These are phyloP conservation scores for Kryptolebias ocellatus DNA, from an alignment of 2,797 vertebrate genomes.

Conservation along the genomic window DNA sequence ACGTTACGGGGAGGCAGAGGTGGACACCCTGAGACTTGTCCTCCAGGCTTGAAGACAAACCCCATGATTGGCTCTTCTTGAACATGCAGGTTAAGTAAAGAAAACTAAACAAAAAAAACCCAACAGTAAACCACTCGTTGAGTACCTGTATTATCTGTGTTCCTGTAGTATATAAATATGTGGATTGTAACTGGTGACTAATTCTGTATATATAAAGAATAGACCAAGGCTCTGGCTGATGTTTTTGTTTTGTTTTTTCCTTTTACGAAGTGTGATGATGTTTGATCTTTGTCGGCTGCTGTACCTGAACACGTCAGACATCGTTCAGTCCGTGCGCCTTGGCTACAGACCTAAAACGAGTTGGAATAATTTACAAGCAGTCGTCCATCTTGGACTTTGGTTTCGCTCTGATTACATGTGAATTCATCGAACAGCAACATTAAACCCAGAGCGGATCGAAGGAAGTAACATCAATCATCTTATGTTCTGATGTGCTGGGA, in stretches of 20 bases:
- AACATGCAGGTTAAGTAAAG: slow-evolving; percentile 73
- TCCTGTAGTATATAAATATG: slow-evolving; percentile 81
- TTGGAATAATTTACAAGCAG: too few species aligned
- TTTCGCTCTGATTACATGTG: too few species aligned
- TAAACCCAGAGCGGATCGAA: too few species aligned
- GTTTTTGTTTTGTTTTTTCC: slow-evolving; percentile 36
- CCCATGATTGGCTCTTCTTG: slow-evolving; percentile 67
- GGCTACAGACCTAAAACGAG: too few species aligned
- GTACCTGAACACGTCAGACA: not conserved
- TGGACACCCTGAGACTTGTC: not conserved
- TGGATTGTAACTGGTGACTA: slow-evolving; percentile 85
- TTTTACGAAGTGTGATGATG: not conserved
- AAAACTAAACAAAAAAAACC: slow-evolving; percentile 15
- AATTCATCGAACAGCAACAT: too few species aligned
- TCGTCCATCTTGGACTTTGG: too few species aligned
- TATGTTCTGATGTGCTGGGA: too few species aligned
- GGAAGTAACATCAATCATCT: too few species aligned
- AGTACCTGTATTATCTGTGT: slow-evolving; percentile 89
- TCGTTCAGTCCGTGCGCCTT: too few species aligned
- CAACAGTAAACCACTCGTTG: slow-evolving; percentile 59
- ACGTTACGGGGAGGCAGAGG: not conserved
- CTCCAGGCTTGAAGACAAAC: slow-evolving; percentile 70
- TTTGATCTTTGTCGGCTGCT: not conserved
- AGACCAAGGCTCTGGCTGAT: slow-evolving; percentile 68
- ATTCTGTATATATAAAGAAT: slow-evolving; percentile 86